These are phyloP conservation scores for Sylvilagus bachmani DNA, from an alignment of 2,113 vertebrate species.

Conservation along the genomic window DNA sequence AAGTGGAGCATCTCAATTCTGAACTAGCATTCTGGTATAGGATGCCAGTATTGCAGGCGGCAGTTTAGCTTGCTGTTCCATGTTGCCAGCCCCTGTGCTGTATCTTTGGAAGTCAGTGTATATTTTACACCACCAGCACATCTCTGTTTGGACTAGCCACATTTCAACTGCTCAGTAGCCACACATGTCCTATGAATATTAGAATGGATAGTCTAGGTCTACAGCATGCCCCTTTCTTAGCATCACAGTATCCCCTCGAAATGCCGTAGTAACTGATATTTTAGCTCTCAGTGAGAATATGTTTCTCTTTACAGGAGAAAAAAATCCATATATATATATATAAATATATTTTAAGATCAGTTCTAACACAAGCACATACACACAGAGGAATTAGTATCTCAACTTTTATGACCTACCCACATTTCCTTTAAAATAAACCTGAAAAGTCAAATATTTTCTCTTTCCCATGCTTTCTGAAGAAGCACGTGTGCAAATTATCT, in stretches of 20 bases:
- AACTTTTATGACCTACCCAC: neutral
- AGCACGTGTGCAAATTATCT: conserved; percentile 55
- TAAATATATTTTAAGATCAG: neutral
- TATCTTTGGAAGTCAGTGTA: neutral
- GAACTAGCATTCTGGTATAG: too few species aligned
- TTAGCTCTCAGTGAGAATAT: neutral
- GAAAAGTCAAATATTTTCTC: neutral
- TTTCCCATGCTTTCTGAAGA: neutral
- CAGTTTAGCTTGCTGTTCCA: too few species aligned
- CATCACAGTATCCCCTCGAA: neutral
- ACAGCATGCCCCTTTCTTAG: neutral
- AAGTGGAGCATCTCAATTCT: too few species aligned
- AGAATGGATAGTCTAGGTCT: neutral
- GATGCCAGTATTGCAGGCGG: too few species aligned
- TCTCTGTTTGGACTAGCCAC: neutral
- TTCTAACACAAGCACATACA: neutral
- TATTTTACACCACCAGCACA: neutral
- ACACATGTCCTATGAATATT: neutral
- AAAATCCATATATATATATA: neutral
- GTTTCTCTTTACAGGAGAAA: conserved; percentile 27
- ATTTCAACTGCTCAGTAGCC: neutral
- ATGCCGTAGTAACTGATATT: neutral
- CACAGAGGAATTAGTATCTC: neutral
- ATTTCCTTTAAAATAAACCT: conserved; percentile 49
- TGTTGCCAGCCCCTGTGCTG: neutral